A percentile compares a stretch with the other conserved stretches of the same genome.
phyloP scores from a whole-genome alignment of 2,888 invertebrate genomes.

The Tortricodes alternella region DNA sequence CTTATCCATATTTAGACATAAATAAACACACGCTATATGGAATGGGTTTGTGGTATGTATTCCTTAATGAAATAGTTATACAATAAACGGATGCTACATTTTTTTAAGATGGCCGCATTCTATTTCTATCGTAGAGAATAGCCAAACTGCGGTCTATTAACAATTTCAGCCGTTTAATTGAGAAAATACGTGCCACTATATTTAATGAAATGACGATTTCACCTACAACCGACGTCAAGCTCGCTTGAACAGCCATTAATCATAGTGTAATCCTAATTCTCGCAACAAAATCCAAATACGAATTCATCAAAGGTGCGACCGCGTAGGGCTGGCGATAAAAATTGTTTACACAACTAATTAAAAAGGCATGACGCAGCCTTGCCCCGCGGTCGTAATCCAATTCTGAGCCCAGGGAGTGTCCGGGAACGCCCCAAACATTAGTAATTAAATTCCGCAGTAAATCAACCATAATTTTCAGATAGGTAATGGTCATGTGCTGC shows the following conservation, averaged over 20 bases:
- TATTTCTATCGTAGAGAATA: no score
- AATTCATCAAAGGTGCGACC: slow-evolving; percentile 3
- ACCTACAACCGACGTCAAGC: no score
- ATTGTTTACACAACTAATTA: slow-evolving; percentile 27
- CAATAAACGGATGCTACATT: no score
- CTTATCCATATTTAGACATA: no score
- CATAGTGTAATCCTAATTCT: neutral
- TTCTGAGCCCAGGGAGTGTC: slow-evolving; percentile 16
- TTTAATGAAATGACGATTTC: no score
- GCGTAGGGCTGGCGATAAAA: slow-evolving; percentile 11
- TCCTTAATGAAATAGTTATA: no score
- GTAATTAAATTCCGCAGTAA: slow-evolving; percentile 23
- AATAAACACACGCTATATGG: no score
- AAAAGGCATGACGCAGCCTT: slow-evolving; percentile 25
- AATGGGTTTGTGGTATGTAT: no score
- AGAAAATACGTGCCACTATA: no score
- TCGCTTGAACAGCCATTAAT: neutral
- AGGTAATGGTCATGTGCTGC: neutral
- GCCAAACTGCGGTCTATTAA: no score
- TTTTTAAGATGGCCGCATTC: no score
- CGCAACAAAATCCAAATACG: neutral
- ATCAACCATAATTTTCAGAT: slow-evolving; percentile 12
- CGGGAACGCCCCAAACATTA: slow-evolving; percentile 21
- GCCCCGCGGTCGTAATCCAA: slow-evolving; percentile 24
- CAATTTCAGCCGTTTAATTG: no score